Base-by-base conservation (phyloP, 2,888 invertebrate genomes). In the Molanna angustata region DNA sequence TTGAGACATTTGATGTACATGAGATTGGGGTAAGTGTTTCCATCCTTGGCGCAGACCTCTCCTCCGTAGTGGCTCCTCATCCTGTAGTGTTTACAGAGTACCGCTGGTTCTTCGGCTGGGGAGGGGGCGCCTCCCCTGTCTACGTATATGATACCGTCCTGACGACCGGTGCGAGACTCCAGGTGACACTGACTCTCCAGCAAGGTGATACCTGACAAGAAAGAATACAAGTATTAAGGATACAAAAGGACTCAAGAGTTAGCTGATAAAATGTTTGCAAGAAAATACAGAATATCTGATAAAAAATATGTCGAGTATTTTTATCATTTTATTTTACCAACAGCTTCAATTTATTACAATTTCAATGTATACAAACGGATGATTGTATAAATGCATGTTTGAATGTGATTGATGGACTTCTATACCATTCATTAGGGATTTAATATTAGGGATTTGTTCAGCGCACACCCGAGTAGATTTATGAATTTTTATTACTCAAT, bases 41-140 rank as follows among this genome's bases (percentile, higher is more conserved):
- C 62, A 43, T 62, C 59, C 14, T 54, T 56, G 9, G 58, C 62
- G 49, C 63, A 63, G 20, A 62, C 48, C 50, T 54, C 45, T 22
- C 59, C 61, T 11, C 59, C 60, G 45, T 56, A 52, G 1, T 44
- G 33, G 16, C 18, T 32, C 3, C 44, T 16, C 17, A 45, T 21
- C 18, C 47, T 22, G 32, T 51, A 53, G 9, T 49, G 52, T 14
- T 31, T 31, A 51, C 61, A 61, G 2, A 16, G 21, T 21, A 19
- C 18, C 7, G 33, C 11, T 20, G 32, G 11, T 20, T 19, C 14
- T 17, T 21, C 11, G 41, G 47, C 14, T 11, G 22, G 16, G 22
- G 21, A 32, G 4, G 21, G 4, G 35, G 13, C 14, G 7, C 20
- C 13, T 16, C 13, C 43, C 13, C 49, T 32, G 41, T 49, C 50